Evolutionary conservation across 2,888 invertebrate genomes (phyloP).

Genomic region (Tachina grossa): DNA sequence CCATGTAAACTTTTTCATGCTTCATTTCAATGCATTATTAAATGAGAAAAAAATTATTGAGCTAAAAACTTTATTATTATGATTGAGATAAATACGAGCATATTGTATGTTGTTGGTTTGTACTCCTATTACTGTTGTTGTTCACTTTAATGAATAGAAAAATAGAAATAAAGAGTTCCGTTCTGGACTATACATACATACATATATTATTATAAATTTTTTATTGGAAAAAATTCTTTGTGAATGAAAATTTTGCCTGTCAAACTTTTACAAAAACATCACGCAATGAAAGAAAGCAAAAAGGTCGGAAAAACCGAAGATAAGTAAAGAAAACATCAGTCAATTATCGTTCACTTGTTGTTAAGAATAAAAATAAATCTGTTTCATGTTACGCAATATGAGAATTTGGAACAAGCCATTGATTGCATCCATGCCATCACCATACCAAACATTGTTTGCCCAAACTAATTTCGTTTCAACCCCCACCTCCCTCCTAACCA

Average conservation of each 20-base stretch:
- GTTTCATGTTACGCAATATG: conserved; percentile 54
- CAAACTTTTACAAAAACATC: conserved; percentile 21
- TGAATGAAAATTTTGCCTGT: conserved; percentile 37
- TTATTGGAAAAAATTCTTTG: conserved; percentile 50
- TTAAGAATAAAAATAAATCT: conserved; percentile 62
- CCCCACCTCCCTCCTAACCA: not conserved
- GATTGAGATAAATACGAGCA: conserved; percentile 38
- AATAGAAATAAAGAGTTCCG: not conserved
- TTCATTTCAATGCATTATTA: conserved; percentile 47
- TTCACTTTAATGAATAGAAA: conserved; percentile 24
- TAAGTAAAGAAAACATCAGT: conserved; percentile 47
- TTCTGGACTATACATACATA: not conserved
- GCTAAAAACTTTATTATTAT: conserved; percentile 57
- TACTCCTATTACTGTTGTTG: not conserved
- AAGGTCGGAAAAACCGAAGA: not conserved
- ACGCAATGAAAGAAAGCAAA: not conserved
- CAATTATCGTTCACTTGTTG: conserved; percentile 69
- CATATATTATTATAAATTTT: conserved; percentile 47
- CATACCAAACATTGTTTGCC: conserved; percentile 8
- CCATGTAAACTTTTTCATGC: conserved; percentile 53
- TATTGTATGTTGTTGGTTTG: not conserved
- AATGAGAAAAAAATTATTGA: conserved; percentile 53
- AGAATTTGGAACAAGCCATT: conserved; percentile 39
- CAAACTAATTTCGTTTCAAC: conserved; percentile 20
- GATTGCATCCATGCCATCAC: conserved; percentile 46